Evolutionary conservation across 2,113 vertebrate genomes (phyloP), one percentile per base, ranked within the genome.

Genomic region (Procavia capensis): DNA sequence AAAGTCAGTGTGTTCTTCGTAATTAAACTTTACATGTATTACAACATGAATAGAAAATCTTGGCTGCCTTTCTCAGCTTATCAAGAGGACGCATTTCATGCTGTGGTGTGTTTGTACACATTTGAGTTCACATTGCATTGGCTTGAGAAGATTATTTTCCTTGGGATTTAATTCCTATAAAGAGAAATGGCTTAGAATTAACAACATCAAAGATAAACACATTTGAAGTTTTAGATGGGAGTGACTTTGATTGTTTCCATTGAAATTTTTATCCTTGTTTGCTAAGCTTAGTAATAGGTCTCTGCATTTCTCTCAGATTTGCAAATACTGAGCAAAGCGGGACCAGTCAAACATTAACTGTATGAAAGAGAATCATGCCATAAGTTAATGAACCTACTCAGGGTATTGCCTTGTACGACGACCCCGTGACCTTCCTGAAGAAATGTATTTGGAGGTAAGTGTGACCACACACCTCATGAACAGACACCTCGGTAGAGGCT

Each of bases 101-200:
- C 47, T 22, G 1, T 29, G 0, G 2, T 5, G 1, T 16, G 1
- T 47, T 3, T n/a, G 1, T 34, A 45, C 11, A 6, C 70, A 34
- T 54, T 57, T 47, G 39, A 34, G 6, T 64, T 68, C 29, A n/a
- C 31, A 34, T 8, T 31, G 47, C 39, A n/a, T 34, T n/a, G 9
- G 10, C 5, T 8, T 0, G 1, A 91, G 31, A 31, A 88, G 25
- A 36, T 25, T 57, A 4, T 45, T 61, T 91, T 86, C 70, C 39
- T 50, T 75, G 50, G 66, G 41, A 72, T 68, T 80, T 79, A 82
- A 85, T 36, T 47, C 8, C 31, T 41, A 57, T 4, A 39, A n/a
- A 80, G 63, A 92, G 64, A 94, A 93, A 36, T 34, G 14, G 54
- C 59, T 74, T 59, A 59, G 57, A 91, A 39, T 47, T 36, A 89